Evolutionary conservation across 92 coral and sea anemone species (phyloP).

Genomic region (Epizoanthus scotinus): DNA sequence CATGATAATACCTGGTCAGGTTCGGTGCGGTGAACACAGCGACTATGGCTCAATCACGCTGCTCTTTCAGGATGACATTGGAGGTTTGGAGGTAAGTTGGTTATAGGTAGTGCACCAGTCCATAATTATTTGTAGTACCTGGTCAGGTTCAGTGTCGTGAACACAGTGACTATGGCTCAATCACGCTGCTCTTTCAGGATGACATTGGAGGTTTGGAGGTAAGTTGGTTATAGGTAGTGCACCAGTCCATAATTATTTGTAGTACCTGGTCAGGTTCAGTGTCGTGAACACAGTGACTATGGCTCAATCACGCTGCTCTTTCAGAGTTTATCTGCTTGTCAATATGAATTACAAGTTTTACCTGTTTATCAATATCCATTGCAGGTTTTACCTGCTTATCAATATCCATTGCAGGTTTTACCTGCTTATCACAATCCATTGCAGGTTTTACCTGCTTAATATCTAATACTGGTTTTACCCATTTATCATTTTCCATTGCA

Average conservation of each 20-base stretch:
- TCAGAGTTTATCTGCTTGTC: no score
- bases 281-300: slow-evolving; percentile 83
- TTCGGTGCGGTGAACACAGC: slow-evolving; percentile 84
- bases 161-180: slow-evolving; percentile 88
- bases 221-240: neutral
- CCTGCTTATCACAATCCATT: slow-evolving; percentile 25
- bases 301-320: slow-evolving; percentile 52
- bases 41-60: slow-evolving; percentile 87
- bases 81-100: slow-evolving; percentile 74
- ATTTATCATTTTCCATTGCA: neutral
- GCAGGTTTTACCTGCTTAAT: no score
- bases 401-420: slow-evolving; percentile 47
- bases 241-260: no score
- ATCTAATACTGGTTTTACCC: no score
- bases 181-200: slow-evolving; percentile 51
- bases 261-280: no score
- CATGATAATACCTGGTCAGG: slow-evolving; percentile 65
- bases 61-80: slow-evolving; percentile 78
- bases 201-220: slow-evolving; percentile 85
- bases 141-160: slow-evolving; percentile 40
- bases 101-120: neutral
- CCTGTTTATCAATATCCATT: neutral
- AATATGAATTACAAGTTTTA: no score
- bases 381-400: neutral
- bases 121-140: no score